phyloP scores from a whole-genome alignment of 2,797 vertebrate genomes.

The Crax fasciolata region DNA sequence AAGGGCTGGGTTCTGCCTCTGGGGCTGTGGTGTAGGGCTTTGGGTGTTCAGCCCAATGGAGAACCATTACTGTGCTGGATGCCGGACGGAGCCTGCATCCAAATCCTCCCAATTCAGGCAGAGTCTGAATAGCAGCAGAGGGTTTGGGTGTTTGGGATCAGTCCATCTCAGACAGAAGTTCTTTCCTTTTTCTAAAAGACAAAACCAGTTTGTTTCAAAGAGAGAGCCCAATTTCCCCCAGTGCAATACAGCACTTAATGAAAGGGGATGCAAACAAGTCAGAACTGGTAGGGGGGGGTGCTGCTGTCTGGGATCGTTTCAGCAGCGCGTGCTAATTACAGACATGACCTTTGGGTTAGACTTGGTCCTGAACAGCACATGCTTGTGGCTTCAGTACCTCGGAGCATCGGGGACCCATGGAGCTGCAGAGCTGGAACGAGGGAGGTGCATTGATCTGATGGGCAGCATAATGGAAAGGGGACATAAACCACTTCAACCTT shows the following conservation, averaged over 20 bases:
- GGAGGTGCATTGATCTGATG: neutral
- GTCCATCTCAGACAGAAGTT: neutral
- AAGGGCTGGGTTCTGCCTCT: rapidly evolving
- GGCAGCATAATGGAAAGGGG: rapidly evolving
- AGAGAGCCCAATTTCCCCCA: neutral
- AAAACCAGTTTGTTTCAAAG: neutral
- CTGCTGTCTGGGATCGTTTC: conserved; percentile 37
- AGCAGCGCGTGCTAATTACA: conserved; percentile 10
- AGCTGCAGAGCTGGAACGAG: neutral
- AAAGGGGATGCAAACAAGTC: conserved; percentile 40
- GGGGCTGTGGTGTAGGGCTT: rapidly evolving
- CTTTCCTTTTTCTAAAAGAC: neutral
- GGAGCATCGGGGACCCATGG: rapidly evolving
- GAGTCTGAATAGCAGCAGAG: rapidly evolving
- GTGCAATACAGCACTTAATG: rapidly evolving
- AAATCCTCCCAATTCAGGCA: neutral
- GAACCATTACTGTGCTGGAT: rapidly evolving
- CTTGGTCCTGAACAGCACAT: too few species aligned
- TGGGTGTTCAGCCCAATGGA: neutral
- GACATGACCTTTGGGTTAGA: conserved; percentile 48
- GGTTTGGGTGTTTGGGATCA: neutral
- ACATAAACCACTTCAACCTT: rapidly evolving
- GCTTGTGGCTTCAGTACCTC: too few species aligned
- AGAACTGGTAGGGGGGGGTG: conserved; percentile 40
- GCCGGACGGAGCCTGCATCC: neutral